phyloP scores from a whole-genome alignment of 2,888 invertebrate genomes.

The Pachliopta kotzebuea region DNA sequence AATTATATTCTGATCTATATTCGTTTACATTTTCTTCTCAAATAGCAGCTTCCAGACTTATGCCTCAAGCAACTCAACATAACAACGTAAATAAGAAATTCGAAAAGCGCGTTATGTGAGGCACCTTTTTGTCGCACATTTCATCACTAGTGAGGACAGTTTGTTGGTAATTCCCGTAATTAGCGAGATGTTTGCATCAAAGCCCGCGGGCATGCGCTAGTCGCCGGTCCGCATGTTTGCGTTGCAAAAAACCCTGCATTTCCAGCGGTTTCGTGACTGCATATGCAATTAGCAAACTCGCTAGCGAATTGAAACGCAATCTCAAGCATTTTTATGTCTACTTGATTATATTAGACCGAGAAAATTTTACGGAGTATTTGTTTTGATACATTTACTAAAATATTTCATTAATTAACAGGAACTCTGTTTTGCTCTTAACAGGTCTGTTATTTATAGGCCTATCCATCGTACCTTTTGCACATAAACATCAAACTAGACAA shows the following conservation, averaged over 20 bases:
- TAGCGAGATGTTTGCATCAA: conserved; percentile 57
- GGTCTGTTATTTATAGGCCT: too few species aligned
- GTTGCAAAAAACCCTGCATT: conserved; percentile 55
- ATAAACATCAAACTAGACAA: too few species aligned
- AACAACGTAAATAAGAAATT: conserved; percentile 35
- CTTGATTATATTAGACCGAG: conserved; percentile 14
- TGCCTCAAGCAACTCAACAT: conserved; percentile 28
- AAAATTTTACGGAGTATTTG: conserved; percentile 16
- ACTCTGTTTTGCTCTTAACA: not conserved
- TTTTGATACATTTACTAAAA: not conserved
- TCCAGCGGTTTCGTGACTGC: conserved; percentile 58
- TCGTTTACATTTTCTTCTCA: not conserved
- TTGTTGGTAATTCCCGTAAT: conserved; percentile 64
- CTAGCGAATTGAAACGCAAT: conserved; percentile 25
- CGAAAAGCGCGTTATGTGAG: conserved; percentile 48
- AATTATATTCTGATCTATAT: not conserved
- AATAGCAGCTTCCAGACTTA: too few species aligned
- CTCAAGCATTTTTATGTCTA: conserved; percentile 24
- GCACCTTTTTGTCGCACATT: conserved; percentile 61
- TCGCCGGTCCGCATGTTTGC: conserved; percentile 50
- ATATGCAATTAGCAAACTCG: conserved; percentile 48
- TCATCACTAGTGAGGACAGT: conserved; percentile 61
- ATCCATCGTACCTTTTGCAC: too few species aligned
- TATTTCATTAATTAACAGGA: conserved; percentile 1
- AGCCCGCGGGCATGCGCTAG: conserved; percentile 44